Conservation (phyloP, 2,797 vertebrate species). For the Lutjanus argentimaculatus region DNA sequence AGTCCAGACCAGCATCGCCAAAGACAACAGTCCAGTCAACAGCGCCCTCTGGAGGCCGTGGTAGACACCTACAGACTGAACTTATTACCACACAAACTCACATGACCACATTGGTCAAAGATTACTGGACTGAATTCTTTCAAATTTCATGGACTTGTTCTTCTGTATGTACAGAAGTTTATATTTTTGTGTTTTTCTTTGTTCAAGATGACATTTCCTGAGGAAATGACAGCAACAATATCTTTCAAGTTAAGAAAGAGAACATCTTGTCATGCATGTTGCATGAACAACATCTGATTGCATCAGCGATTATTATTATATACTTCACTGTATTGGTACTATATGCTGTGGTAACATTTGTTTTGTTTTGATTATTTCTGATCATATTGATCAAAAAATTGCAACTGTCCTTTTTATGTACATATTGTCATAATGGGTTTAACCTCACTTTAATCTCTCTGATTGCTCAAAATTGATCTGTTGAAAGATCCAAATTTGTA, state of each 20-base stretch:
- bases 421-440: background rate
- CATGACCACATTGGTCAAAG: conserved; percentile 1
- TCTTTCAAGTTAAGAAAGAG: conserved; percentile 70
- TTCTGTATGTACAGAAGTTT: background rate
- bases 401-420: background rate
- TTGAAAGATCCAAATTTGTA: background rate
- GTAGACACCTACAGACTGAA: conserved; percentile 47
- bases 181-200: background rate
- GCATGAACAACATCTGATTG: conserved; percentile 37
- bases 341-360: background rate
- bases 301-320: background rate
- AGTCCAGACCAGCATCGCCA: conserved; percentile 18
- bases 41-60: conserved; percentile 72
- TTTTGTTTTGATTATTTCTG: background rate
- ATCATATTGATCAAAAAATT: background rate
- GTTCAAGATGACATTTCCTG: conserved; percentile 26
- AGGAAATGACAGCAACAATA: conserved; percentile 76
- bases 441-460: background rate
- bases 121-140: background rate
- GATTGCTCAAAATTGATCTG: background rate
- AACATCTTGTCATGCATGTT: conserved; percentile 46
- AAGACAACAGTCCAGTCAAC: conserved; percentile 51
- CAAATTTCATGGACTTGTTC: too few species aligned
- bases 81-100: background rate
- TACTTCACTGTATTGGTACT: too few species aligned